phyloP scores from a whole-genome alignment of 1,140 invertebrate species.

The Trialeurodes vaporariorum region DNA sequence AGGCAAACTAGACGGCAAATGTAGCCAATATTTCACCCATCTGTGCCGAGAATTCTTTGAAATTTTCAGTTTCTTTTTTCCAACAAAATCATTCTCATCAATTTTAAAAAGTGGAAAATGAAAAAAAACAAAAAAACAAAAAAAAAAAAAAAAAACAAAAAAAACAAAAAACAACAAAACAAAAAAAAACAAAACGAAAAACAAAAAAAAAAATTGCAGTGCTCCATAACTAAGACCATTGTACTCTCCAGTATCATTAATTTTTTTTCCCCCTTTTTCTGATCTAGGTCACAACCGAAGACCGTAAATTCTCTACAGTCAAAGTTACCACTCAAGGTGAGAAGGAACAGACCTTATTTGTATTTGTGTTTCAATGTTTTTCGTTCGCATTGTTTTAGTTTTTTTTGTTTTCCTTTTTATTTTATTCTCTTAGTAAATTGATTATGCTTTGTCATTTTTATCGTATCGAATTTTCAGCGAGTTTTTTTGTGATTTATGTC shows the following conservation, averaged over 20 bases:
- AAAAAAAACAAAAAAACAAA: conserved; percentile 1
- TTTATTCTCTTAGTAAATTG: neutral
- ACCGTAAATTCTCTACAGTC: neutral
- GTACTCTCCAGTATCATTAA: too few relatives aligned
- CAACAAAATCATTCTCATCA: too few relatives aligned
- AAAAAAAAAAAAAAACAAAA: neutral
- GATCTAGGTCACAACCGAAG: neutral
- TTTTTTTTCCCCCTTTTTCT: too few relatives aligned
- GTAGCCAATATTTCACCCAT: too few relatives aligned
- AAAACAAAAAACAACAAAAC: conserved; percentile 6
- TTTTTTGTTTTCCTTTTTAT: neutral
- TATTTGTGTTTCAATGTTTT: neutral
- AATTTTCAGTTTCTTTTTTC: too few relatives aligned
- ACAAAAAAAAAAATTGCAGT: neutral
- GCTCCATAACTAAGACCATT: too few relatives aligned
- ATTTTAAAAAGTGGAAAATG: neutral
- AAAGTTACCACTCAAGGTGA: neutral
- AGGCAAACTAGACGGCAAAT: too few relatives aligned
- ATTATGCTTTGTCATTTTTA: too few relatives aligned
- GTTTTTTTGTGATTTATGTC: too few relatives aligned
- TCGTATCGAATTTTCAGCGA: too few relatives aligned
- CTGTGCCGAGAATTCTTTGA: too few relatives aligned
- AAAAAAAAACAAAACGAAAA: conserved; percentile 3
- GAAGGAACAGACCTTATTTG: neutral
- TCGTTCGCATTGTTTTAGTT: too few relatives aligned